Base-by-base conservation (phyloP, 37 sponge, comb jelly and placozoan species). In the Cliona cf. orientalis region DNA sequence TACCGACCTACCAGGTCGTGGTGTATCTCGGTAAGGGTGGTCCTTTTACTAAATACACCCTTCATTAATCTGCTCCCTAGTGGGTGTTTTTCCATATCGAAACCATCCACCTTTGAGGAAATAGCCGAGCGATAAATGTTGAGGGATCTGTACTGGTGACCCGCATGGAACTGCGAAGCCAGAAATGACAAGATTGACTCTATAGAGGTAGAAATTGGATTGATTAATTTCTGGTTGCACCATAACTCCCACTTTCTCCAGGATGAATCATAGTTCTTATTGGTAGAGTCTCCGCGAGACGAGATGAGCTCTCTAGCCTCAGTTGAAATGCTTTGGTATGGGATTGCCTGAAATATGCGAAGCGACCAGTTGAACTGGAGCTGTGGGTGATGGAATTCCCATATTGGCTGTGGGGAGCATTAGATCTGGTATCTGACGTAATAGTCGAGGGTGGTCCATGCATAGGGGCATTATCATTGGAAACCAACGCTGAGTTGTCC, bases 211-310 rank as follows among this genome's bases (percentile, higher is more conserved):
- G 72, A 72, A 82, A 71, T 12, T 34, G 83, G 83, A 82, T 82
- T 56, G 26, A 72, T 42, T 11, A 40, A 3, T 42, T 39, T 29
- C 35, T 14, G 31, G 2, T 9, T 6, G 55, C 85, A 75, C 85
- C 76, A 84, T 58, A 69, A 32, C 29, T 21, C 28, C 76, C 76
- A 66, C 60, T 65, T 62, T 26, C 1, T 33, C 83, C 83, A 75
- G 39, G 59, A 69, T 34, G 72, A 68, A 9, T 59, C 31, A 57
- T 85, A 76, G 36, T 66, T 42, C 28, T 42, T 49, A 19, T 84
- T 53, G 7, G 85, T 67, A 3, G 41, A 29, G 19, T 53, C 38
- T 12, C 63, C 23, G 26, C 63, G 23, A 5, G 26, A 21, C 6
- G 63, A 6, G 22, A 61, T 61, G 28, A 61, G 63, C 25, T 61